These are phyloP conservation scores for Drosophila pruinosa DNA, from an alignment of 1,140 invertebrate species.

Conservation along the genomic window DNA sequence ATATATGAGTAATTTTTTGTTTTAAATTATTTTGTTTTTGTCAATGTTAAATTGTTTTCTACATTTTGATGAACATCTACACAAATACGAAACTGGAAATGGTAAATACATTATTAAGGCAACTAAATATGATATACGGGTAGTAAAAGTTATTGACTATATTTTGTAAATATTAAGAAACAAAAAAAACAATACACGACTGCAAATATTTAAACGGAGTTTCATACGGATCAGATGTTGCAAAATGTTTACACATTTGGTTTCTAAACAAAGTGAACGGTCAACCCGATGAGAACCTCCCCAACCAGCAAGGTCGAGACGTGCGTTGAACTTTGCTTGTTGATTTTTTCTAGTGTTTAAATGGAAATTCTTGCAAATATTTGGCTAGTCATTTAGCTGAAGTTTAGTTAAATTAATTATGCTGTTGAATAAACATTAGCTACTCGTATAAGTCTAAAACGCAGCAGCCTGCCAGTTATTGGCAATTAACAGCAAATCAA, in stretches of 20 bases:
- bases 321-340: slow-evolving; percentile 38
- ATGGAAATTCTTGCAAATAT: slow-evolving; percentile 26
- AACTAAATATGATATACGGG: background rate
- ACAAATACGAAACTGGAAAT: slow-evolving; percentile 12
- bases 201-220: slow-evolving; percentile 16
- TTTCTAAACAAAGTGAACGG: background rate
- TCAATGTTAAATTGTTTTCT: background rate
- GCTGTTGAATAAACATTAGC: slow-evolving; percentile 30
- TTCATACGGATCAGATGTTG: slow-evolving; percentile 5
- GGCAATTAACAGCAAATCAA: slow-evolving; percentile 28
- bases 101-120: background rate
- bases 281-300: background rate
- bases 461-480: slow-evolving; percentile 8
- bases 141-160: background rate
- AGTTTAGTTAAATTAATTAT: slow-evolving; percentile 38
- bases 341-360: background rate
- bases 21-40: background rate
- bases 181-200: slow-evolving; percentile 3
- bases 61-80: slow-evolving; percentile 2
- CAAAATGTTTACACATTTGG: slow-evolving; percentile 14
- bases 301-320: slow-evolving; percentile 31
- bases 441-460: background rate
- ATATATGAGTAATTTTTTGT: background rate
- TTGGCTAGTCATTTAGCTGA: slow-evolving; percentile 23
- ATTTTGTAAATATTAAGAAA: too few species aligned